phyloP scores from a whole-genome alignment of 1,140 invertebrate species.

The Euwallacea fornicatus region DNA sequence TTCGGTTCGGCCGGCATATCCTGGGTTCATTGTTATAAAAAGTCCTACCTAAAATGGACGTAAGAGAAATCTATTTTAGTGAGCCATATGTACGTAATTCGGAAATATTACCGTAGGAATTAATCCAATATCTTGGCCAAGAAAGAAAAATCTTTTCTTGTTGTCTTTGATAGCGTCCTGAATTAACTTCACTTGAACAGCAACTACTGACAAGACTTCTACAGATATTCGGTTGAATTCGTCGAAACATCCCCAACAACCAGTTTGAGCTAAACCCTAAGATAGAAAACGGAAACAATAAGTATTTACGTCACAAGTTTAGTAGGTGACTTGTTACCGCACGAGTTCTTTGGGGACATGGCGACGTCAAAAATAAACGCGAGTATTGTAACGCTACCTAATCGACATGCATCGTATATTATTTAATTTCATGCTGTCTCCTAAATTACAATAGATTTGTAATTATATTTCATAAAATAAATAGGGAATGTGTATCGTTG shows the following conservation, averaged over 20 bases:
- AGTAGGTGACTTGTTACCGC: no score
- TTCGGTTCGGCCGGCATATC: constrained; percentile 81
- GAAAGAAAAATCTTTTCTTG: constrained; percentile 78
- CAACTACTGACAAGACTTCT: constrained; percentile 90
- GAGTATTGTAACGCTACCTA: no score
- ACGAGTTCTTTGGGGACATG: no score
- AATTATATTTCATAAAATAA: no score
- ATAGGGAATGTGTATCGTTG: no score
- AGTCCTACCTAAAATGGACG: constrained; percentile 66
- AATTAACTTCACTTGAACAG: constrained; percentile 80
- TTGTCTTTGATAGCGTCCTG: constrained; percentile 84
- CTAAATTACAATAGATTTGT: no score
- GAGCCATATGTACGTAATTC: neutral
- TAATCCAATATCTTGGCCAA: constrained; percentile 78
- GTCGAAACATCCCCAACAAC: constrained; percentile 96
- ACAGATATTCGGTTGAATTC: constrained; percentile 94
- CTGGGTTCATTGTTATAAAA: constrained; percentile 96
- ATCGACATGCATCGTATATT: no score
- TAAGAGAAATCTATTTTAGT: constrained; percentile 11
- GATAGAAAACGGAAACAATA: no score
- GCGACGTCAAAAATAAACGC: no score
- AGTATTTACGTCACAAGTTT: no score
- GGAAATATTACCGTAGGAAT: constrained; percentile 60
- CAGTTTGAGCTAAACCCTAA: constrained; percentile 80
- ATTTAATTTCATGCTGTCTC: no score